Percentiles rank a stretch among this genome's conserved stretches.
Evolutionary conservation across 35 echinoderm and acorn worm genomes (phyloP).

Genomic region (Holothuria glaberrima): DNA sequence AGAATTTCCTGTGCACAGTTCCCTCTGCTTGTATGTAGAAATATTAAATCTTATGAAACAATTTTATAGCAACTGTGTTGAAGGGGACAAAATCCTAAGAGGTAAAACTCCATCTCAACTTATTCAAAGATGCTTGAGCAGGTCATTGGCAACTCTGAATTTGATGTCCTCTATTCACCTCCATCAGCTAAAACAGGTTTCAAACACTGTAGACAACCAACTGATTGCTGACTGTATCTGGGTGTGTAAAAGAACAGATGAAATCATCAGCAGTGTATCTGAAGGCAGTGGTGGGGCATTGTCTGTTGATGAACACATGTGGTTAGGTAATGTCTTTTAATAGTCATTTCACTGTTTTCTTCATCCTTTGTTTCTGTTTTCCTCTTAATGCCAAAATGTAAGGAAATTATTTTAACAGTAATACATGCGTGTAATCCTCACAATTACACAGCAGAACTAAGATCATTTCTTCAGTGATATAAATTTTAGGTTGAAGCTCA

Average conservation of each 20-base stretch:
- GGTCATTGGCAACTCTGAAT: slow-evolving; percentile 64
- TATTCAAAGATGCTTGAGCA: slow-evolving; percentile 42
- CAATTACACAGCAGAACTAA: too few relatives aligned
- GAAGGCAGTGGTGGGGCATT: slow-evolving; percentile 79
- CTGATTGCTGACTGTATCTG: neutral
- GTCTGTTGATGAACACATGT: slow-evolving; percentile 84
- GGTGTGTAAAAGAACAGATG: slow-evolving; percentile 62
- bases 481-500: too few relatives aligned
- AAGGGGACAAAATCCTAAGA: slow-evolving; percentile 18
- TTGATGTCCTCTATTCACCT: slow-evolving; percentile 68
- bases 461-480: too few relatives aligned
- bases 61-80: neutral
- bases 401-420: too few relatives aligned
- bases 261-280: slow-evolving; percentile 81
- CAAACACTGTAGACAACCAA: neutral
- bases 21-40: slow-evolving; percentile 56
- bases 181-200: slow-evolving; percentile 54
- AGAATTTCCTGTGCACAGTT: slow-evolving; percentile 6
- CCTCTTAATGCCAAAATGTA: too few relatives aligned
- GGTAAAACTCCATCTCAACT: slow-evolving; percentile 31
- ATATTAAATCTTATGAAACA: slow-evolving; percentile 40
- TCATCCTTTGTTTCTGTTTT: too few relatives aligned
- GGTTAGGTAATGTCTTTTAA: slow-evolving; percentile 71
- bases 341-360: too few relatives aligned
- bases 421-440: too few relatives aligned